Base-by-base conservation (phyloP, 2,113 vertebrate genomes). In the Nestor notabilis region DNA sequence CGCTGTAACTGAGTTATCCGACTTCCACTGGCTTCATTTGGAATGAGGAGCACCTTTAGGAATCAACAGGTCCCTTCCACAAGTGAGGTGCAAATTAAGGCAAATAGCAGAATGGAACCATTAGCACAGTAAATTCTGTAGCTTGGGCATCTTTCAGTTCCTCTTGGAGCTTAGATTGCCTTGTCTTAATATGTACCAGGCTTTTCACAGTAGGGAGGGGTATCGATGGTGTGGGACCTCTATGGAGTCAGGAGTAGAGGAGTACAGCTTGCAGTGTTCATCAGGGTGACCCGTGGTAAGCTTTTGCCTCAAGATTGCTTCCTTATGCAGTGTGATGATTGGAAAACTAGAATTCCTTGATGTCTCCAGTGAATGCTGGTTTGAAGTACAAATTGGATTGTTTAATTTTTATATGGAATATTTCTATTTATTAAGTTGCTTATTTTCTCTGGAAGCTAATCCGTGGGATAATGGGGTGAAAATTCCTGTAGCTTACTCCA, bases 391-490 rank as follows among this genome's bases (percentile, higher is more conserved):
- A 33, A 24, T 23, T 35, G n/a, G 23, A 43, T 39, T 89, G 10
- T 72, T 90, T 90, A 65, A 41, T 72, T 86, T 84, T 95, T 86
- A 14, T 29, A 33, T 39, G 43, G 61, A 92, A 39, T 87, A 55
- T 71, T 95, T 81, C 44, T 88, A 17, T 33, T 61, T 87, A 77
- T 11, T 58, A 63, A 64, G 11, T 70, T 93, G 18, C 55, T 87
- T 82, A 27, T 93, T 94, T 92, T 90, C 35, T 89, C 61, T 84
- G 60, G 46, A 90, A 90, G 21, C 17, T 90, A 76, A 72, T 87
- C n/a, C 16, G 4, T 77, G 39, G 41, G 33, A 86, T 93, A 86
- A 87, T 87, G 43, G 80, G 55, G 58, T 90, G 55, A 74, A 90
- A 92, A 93, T 79, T 95, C 52, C 33, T 77, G 25, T 85, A 88